A percentile compares a stretch with the other conserved stretches of the same genome.
Conservation (phyloP, 1,140 invertebrate species). For the Cherax destructor region DNA sequence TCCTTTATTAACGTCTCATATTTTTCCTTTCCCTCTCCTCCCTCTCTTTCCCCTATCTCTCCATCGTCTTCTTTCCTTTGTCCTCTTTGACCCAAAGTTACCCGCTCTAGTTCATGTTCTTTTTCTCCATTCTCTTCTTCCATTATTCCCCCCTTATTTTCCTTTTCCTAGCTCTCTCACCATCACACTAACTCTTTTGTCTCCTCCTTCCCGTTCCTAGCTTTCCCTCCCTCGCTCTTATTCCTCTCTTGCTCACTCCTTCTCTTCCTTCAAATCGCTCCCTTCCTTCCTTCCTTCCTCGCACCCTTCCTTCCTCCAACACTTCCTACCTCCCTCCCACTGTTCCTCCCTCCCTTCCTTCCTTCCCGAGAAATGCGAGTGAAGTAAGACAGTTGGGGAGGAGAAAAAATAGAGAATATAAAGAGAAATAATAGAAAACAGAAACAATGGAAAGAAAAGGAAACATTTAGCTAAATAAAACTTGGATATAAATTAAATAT, state of each 20-base stretch:
- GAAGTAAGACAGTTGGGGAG: not conserved
- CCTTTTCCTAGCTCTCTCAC: no score
- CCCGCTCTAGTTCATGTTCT: no score
- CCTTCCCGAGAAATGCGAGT: not conserved
- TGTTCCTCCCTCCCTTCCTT: not conserved
- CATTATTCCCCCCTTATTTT: no score
- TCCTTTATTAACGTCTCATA: not conserved
- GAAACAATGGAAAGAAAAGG: not conserved
- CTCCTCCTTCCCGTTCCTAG: no score
- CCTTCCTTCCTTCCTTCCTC: not conserved
- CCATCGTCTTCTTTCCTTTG: not conserved
- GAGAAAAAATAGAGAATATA: not conserved
- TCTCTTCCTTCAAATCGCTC: not conserved
- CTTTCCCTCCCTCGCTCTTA: no score
- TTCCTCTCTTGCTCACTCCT: no score
- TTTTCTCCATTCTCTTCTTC: no score
- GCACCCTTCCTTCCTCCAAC: not conserved
- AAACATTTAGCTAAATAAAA: no score
- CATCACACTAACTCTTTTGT: no score
- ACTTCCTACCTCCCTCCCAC: no score
- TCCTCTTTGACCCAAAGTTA: no score
- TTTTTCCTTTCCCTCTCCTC: not conserved
- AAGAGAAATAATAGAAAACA: not conserved
- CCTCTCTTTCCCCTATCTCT: not conserved
- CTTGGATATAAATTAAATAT: no score